phyloP scores from a whole-genome alignment of 2,888 invertebrate species.

The Leucophenga montana region DNA sequence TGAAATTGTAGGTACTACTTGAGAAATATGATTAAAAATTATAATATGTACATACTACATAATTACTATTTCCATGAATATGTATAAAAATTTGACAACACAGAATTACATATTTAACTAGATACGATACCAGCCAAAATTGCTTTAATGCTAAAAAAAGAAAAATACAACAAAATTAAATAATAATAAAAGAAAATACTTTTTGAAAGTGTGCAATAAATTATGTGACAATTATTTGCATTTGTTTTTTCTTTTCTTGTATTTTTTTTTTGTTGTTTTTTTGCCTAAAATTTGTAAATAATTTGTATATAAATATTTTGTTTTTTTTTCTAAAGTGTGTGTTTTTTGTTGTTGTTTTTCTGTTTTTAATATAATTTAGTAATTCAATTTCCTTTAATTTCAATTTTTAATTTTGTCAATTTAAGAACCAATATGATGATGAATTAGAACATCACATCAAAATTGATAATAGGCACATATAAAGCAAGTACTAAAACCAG shows the following conservation, averaged over 20 bases:
- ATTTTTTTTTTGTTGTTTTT: no score
- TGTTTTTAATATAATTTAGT: slow-evolving; percentile 12
- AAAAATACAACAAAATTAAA: slow-evolving; percentile 25
- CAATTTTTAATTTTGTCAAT: slow-evolving; percentile 33
- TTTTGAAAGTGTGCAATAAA: not conserved
- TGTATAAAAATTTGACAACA: not conserved
- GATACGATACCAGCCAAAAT: slow-evolving; percentile 21
- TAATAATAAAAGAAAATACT: not conserved
- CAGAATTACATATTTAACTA: no score
- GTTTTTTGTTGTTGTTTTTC: not conserved
- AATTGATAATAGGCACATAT: slow-evolving; percentile 63
- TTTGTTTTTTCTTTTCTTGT: no score
- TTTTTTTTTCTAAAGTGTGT: slow-evolving; percentile 23
- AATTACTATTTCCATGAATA: not conserved
- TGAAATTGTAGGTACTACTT: slow-evolving; percentile 42
- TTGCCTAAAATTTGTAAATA: slow-evolving; percentile 33
- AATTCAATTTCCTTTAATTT: slow-evolving; percentile 4
- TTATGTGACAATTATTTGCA: not conserved
- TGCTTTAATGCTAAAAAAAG: slow-evolving; percentile 30
- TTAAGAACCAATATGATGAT: slow-evolving; percentile 48
- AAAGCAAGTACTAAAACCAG: slow-evolving; percentile 62
- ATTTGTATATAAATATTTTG: slow-evolving; percentile 28
- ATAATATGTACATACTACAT: slow-evolving; percentile 37
- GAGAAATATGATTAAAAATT: slow-evolving; percentile 46
- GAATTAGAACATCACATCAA: slow-evolving; percentile 55